Base-by-base conservation (phyloP, 64 coral and sea anemone genomes). In the Pocillopora damicornis region DNA sequence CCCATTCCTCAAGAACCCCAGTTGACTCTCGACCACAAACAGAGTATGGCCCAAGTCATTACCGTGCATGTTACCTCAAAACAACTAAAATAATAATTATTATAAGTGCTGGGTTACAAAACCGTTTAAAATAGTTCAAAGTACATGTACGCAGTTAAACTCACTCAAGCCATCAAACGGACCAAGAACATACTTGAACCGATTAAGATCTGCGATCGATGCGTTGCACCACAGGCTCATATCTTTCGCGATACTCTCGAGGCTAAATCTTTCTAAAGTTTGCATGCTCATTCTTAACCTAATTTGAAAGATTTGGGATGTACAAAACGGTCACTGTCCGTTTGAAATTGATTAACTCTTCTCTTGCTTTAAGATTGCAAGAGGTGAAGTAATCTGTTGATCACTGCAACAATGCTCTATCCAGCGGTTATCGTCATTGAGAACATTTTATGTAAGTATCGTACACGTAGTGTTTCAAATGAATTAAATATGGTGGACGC, bases 91-190 rank as follows among this genome's bases (percentile, higher is more conserved):
- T 30, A 30, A 30, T n/a, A n/a, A n/a, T n/a, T n/a, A n/a, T 30
- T 30, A 30, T 30, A 30, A 51, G 42, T 51, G 7, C 42, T 51
- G 2, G 42, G 42, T 51, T 51, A 7, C 7, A 51, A 51, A 51
- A 51, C 7, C 7, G 42, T 7, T 51, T 51, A 51, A 51, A 51
- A 8, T 18, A 13, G 37, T 23, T 73, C 36, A 72, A 26, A 61
- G 23, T 75, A 15, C 75, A 64, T 37, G 78, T 76, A 13, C 61
- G 9, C 22, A 15, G 30, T 30, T 22, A 64, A 35, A 88, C 83
- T 95, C 63, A 95, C 94, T 87, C 20, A 95, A 83, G 23, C 74
- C 64, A 66, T 95, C 94, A 76, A 95, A 95, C 11, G 94, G 94
- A 79, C 94, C 94, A 15, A 95, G 74, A 20, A 95, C 20, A 61